Evolutionary conservation across 2,888 invertebrate genomes (phyloP), one percentile per base, ranked within the genome.

Genomic region (Limnephilus rhombicus): DNA sequence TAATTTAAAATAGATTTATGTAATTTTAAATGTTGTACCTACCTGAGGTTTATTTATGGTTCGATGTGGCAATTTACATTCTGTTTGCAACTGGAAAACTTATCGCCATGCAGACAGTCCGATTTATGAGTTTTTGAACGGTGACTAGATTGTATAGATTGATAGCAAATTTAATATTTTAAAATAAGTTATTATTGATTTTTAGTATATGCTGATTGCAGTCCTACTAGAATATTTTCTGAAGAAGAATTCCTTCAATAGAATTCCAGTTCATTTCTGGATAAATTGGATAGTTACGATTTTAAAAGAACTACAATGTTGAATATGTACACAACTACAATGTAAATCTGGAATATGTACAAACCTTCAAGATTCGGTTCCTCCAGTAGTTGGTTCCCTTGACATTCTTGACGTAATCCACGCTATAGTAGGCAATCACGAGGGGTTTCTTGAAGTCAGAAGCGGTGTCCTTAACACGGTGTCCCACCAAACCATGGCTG

Each of bases 311-410:
- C 24, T 68, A n/a, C 24, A 24, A 68, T n/a, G n/a, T n/a, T n/a
- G n/a, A n/a, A n/a, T n/a, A n/a, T n/a, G n/a, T n/a, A n/a, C n/a
- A n/a, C n/a, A n/a, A n/a, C n/a, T n/a, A n/a, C n/a, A 68, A 24
- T 68, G 9, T 1, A 24, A 68, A 24, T 68, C 68, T 24, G n/a
- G 45, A 85, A 9, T 82, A 45, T 82, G 53, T 49, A 45, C 49
- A 68, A 94, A 97, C 97, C 96, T 99, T 99, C 94, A 99, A 97
- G 90, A 99, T 97, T 94, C 99, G 97, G 96, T 99, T 99, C 94
- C 99, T 98, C 99, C 99, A 99, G 96, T 99, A 99, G 96, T 99
- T 99, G 90, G 99, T 99, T 89, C 99, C 99, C 96, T 99, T 99
- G 41, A 98, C 97, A 95, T 99, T 99, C 96, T 99, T 99, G 49